Evolutionary conservation across 1,140 invertebrate species (phyloP), one percentile per base, ranked within the genome.

Genomic region (Brachionus calyciflorus): DNA sequence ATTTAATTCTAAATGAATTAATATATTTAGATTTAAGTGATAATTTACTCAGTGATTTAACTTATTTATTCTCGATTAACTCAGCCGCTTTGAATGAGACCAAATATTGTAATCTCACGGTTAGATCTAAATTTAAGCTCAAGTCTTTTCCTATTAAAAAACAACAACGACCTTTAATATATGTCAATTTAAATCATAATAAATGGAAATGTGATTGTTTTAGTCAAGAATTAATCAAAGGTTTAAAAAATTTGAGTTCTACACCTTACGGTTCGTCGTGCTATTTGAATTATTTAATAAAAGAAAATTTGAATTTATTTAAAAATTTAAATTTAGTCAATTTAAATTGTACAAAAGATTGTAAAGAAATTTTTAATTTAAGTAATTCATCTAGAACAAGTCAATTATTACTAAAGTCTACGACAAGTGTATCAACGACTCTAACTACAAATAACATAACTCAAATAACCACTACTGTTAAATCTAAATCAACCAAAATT

Each of bases 141-240:
- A 46, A 46, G 9, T 46, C 44, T 7, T 46, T 46, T 46, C 9
- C 44, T 2, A 37, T 37, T 21, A 33, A 17, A 6, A 28, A 28
- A 55, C 33, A 63, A 9, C 37, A 65, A 44, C 21, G 60, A 26
- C 60, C 60, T 0, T 21, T 65, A 3, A 44, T 65, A 1, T 44
- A 65, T 65, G 33, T 65, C 12, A 44, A 44, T 65, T 65, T 65
- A n/a, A 41, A 46, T 26, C 4, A 44, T 28, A 65, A 65, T n/a
- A 44, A 41, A 14, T 65, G 60, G 60, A 10, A 65, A 41, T 65
- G 60, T 65, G 60, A 65, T 24, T 65, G 60, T 26, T 44, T 65
- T 21, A 44, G 37, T 41, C 26, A 44, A 44, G 60, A 65, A 41
- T 65, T 65, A 9, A 24, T 65, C 6, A 26, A 21, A 7, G 4